These are phyloP conservation scores for Lateolabrax maculatus DNA, from an alignment of 2,797 vertebrate species.

Conservation along the genomic window DNA sequence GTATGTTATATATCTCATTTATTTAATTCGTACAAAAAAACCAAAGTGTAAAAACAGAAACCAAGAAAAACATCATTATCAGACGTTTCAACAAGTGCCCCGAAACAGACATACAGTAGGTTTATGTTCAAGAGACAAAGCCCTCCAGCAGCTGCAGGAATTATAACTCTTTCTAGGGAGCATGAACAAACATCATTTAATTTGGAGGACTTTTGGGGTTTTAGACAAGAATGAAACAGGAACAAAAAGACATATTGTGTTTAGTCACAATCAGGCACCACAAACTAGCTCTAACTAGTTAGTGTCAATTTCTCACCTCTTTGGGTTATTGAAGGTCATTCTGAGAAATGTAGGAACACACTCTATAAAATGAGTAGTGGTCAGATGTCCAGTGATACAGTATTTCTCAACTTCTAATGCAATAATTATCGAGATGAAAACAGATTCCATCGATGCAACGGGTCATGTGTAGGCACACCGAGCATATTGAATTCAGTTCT, in stretches of 20 bases:
- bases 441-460: conserved; percentile 1
- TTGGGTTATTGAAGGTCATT: neutral
- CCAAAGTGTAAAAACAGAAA: neutral
- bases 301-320: neutral
- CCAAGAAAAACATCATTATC: neutral
- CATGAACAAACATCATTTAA: too few species aligned
- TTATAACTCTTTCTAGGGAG: too few species aligned
- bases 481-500: conserved; percentile 38
- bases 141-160: neutral
- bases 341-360: neutral
- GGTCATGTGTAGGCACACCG: neutral
- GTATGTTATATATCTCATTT: neutral
- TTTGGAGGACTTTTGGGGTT: too few species aligned
- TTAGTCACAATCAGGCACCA: neutral
- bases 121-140: neutral
- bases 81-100: neutral
- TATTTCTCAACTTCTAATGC: conserved; percentile 14
- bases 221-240: too few species aligned
- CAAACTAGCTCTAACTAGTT: neutral
- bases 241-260: too few species aligned
- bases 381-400: neutral
- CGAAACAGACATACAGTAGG: neutral
- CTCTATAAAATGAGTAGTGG: neutral
- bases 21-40: neutral
- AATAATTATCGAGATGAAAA: conserved; percentile 29